Evolutionary conservation across 2,888 invertebrate species (phyloP).

Genomic region (Helicoverpa assulta): DNA sequence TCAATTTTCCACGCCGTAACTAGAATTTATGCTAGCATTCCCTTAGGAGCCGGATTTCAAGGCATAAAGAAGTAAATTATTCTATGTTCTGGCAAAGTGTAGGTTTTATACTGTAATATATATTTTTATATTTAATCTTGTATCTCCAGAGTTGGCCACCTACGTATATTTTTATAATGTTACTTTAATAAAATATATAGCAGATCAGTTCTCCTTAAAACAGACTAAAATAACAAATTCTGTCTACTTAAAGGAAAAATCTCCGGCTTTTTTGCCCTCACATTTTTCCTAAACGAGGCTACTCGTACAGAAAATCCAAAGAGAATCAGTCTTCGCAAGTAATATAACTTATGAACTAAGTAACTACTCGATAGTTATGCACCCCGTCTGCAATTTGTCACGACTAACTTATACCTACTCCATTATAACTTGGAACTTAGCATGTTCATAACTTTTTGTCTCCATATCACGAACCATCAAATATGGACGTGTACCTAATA

Average conservation of each 20-base stretch:
- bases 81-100: neutral
- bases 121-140: neutral
- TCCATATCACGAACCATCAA: constrained; percentile 5
- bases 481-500: neutral
- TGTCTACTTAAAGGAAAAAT: no score
- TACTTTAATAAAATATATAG: no score
- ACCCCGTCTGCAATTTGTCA: constrained; percentile 9
- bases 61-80: neutral
- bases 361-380: neutral
- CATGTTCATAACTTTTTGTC: neutral
- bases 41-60: neutral
- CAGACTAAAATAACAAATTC: no score
- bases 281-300: neutral
- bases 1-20: no score
- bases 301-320: neutral
- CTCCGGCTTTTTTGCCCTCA: no score
- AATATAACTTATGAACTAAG: constrained; percentile 8
- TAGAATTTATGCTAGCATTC: neutral
- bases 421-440: constrained; percentile 13
- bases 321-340: neutral
- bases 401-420: constrained; percentile 8
- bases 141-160: no score
- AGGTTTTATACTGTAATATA: neutral
- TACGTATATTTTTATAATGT: no score
- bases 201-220: no score